These are phyloP conservation scores for Ceratina japonica DNA, from an alignment of 1,140 invertebrate genomes.

Conservation along the genomic window DNA sequence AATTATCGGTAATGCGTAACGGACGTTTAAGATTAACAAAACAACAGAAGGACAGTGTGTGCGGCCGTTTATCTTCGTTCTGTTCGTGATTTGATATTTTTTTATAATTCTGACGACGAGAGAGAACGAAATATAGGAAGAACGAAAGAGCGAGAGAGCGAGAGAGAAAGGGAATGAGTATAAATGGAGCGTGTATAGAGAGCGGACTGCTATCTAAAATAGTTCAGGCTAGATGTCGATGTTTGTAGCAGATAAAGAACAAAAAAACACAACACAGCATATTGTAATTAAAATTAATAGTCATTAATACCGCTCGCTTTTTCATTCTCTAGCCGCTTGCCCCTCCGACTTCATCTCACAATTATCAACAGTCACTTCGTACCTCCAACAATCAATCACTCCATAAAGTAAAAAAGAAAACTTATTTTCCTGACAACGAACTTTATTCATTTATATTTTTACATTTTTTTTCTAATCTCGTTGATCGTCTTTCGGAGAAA, in stretches of 20 bases:
- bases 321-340: constrained; percentile 33
- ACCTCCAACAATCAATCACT: not conserved
- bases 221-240: constrained; percentile 79
- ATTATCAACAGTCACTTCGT: too few relatives aligned
- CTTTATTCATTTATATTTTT: constrained; percentile 1
- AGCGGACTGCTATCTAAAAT: constrained; percentile 77
- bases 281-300: constrained; percentile 78
- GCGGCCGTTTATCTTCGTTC: constrained; percentile 71
- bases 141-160: constrained; percentile 34
- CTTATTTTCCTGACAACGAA: too few relatives aligned
- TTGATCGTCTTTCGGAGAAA: not conserved
- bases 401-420: not conserved
- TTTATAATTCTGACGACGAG: constrained; percentile 68
- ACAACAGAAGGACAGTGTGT: constrained; percentile 41
- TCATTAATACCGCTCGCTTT: constrained; percentile 62
- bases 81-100: constrained; percentile 78
- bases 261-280: constrained; percentile 71
- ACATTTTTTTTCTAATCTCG: not conserved
- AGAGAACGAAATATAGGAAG: constrained; percentile 38
- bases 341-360: too few relatives aligned
- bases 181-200: constrained; percentile 66
- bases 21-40: constrained; percentile 3
- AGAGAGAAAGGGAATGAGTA: constrained; percentile 39
- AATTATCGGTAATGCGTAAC: constrained; percentile 14
- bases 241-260: constrained; percentile 77